Evolutionary conservation across 2,113 vertebrate genomes (phyloP), one percentile per base, ranked within the genome.

Genomic region (Gulo gulo): DNA sequence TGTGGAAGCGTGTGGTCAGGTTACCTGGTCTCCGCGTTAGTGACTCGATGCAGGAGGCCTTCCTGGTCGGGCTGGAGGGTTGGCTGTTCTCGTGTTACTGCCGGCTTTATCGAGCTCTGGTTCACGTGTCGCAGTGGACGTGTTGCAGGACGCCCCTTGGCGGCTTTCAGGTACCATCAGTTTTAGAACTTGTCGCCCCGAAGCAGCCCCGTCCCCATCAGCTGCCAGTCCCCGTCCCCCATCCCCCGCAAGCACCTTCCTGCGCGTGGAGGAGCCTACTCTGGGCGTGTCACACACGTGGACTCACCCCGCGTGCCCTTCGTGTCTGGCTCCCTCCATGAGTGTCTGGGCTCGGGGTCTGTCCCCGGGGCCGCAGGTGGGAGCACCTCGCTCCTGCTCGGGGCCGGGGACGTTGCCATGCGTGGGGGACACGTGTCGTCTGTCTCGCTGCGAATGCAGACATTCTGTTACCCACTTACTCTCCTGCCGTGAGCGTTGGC

Each of bases 51-150:
- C 20, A 26, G 57, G 50, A 59, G 20, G 18, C 10, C 39, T 26
- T 14, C 8, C 47, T 12, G 0, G 34, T 52, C 6, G 3, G 16
- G 3, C 2, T 31, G 4, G 6, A 7, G 13, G 10, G 1, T n/a
- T 9, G 18, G 4, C 16, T 3, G 9, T 31, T 7, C 2, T 26
- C 21, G 16, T 29, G 45, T 23, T 23, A 0, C 0, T 1, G 26
- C 45, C 26, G 14, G 23, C 23, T 82, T 55, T 0, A 0, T 31
- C 15, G 29, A 34, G 14, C 12, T 31, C 3, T 0, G 6, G 26
- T 59, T 45, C 10, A 20, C 16, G 1, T 36, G 20, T 18, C 47
- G 31, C 23, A 14, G 24, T 1, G 2, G 0, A 61, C 24, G 10
- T 26, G 1, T 42, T 8, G 13, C 34, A 3, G 73, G 24, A 6